These are phyloP conservation scores for Hyposoter didymator DNA, from an alignment of 2,888 invertebrate species.

Conservation along the genomic window DNA sequence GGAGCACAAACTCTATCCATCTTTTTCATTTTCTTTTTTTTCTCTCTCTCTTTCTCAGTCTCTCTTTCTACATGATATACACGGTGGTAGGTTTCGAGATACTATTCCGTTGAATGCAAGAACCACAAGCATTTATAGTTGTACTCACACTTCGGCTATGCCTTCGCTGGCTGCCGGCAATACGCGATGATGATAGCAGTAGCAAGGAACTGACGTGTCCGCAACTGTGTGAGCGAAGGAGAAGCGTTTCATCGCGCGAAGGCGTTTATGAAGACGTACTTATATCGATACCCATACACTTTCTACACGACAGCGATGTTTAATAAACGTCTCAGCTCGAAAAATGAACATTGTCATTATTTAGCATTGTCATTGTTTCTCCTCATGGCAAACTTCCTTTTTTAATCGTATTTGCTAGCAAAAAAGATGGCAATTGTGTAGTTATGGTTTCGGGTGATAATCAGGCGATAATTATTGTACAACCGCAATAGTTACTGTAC, in stretches of 20 bases:
- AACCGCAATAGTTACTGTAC: slow-evolving; percentile 9
- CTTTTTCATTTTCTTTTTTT: slow-evolving; percentile 29
- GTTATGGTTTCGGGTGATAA: background rate
- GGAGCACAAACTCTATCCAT: slow-evolving; percentile 5
- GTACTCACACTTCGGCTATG: slow-evolving; percentile 71
- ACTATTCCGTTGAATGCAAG: slow-evolving; percentile 74
- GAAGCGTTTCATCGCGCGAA: slow-evolving; percentile 68
- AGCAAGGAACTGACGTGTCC: slow-evolving; percentile 75
- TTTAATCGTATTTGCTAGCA: background rate
- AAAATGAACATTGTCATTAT: slow-evolving; percentile 16
- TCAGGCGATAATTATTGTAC: background rate
- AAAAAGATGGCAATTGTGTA: background rate
- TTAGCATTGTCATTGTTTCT: background rate
- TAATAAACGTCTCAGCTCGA: slow-evolving; percentile 38
- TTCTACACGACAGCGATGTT: slow-evolving; percentile 36
- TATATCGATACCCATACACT: slow-evolving; percentile 43
- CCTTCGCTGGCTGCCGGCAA: slow-evolving; percentile 75
- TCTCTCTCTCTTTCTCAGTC: slow-evolving; percentile 22
- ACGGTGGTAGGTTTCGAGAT: slow-evolving; percentile 49
- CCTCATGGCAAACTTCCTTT: background rate
- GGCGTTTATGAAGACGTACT: slow-evolving; percentile 80
- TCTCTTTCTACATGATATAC: slow-evolving; percentile 10
- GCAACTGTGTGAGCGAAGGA: slow-evolving; percentile 58
- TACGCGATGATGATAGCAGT: slow-evolving; percentile 78
- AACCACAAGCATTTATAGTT: slow-evolving; percentile 78